phyloP scores from a whole-genome alignment of 2,797 vertebrate species.

The Pangasius djambal region DNA sequence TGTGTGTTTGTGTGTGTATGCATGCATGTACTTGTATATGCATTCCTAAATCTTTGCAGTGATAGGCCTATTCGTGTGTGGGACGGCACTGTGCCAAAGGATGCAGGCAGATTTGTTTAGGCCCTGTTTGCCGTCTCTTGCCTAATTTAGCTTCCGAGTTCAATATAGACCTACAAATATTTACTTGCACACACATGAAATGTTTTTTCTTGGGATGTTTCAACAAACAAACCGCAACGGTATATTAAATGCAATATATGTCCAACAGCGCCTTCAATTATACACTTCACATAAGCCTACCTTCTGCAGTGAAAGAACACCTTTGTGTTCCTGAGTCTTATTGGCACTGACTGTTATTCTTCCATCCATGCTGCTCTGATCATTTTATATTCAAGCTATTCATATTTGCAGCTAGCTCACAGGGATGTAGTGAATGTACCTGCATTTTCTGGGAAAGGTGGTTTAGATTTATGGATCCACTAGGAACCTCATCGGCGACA shows the following conservation, averaged over 20 bases:
- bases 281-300: slow-evolving; percentile 72
- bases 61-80: slow-evolving; percentile 72
- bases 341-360: slow-evolving; percentile 76
- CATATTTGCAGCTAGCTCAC: neutral
- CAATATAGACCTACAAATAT: slow-evolving; percentile 80
- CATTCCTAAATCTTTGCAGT: slow-evolving; percentile 66
- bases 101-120: slow-evolving; percentile 72
- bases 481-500: neutral
- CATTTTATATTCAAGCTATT: slow-evolving; percentile 28
- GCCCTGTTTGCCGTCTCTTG: slow-evolving; percentile 76
- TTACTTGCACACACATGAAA: slow-evolving; percentile 72
- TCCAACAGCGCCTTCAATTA: slow-evolving; percentile 78
- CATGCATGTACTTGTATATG: slow-evolving; percentile 68
- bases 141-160: slow-evolving; percentile 76
- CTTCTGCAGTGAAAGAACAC: slow-evolving; percentile 68
- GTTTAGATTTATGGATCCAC: slow-evolving; percentile 9
- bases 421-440: neutral
- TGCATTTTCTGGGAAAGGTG: neutral
- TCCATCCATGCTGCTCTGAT: slow-evolving; percentile 66
- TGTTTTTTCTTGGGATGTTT: slow-evolving; percentile 75
- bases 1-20: slow-evolving; percentile 55
- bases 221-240: slow-evolving; percentile 78
- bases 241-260: slow-evolving; percentile 77
- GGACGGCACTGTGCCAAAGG: slow-evolving; percentile 67
- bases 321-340: slow-evolving; percentile 68